Evolutionary conservation across 1,140 invertebrate genomes (phyloP), one percentile per base, ranked within the genome.

Genomic region (Drosophila erecta): DNA sequence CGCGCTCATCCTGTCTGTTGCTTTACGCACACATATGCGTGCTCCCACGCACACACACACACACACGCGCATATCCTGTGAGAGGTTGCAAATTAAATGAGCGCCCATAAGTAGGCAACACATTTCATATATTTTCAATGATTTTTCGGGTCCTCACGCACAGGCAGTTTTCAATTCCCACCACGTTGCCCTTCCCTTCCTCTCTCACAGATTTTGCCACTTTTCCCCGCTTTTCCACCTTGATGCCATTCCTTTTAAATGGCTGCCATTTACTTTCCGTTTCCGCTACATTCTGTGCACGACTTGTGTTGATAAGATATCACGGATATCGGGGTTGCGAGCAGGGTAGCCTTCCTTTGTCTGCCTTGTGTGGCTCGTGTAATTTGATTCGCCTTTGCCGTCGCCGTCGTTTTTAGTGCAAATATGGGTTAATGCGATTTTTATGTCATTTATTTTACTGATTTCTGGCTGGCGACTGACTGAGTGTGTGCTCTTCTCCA

Each of bases 401-500:
- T 14, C 5, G 62, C 30, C 49, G 27, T 65, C 77, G 69, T 70
- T 58, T 71, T 81, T 77, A 89, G 76, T 65, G 72, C 84, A 84
- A 87, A 87, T 87, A 89, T 87, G 83, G 83, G 84, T 79, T 87
- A 87, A 87, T 87, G 84, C 84, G 84, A 87, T 89, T 87, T 87
- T 83, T 89, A 87, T 87, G 84, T 87, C 76, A 89, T 84, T 87
- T 79, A 79, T 87, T 81, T 87, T 54, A 67, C 76, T 65, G 61
- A 72, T 76, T 72, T 79, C 69, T 38, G 33, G 11, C 30, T 30
- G 30, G 30, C 30, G 30, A 30, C 30, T 8, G 8, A 10, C 30
- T 8, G 27, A 8, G 27, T 30, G 44, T 22, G 59, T 12, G 24
- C 12, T 24, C n/a, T 37, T 17, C 22, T 30, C 1, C 20, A 3